phyloP scores from a whole-genome alignment of 2,113 vertebrate species.

The Myocastor coypus region DNA sequence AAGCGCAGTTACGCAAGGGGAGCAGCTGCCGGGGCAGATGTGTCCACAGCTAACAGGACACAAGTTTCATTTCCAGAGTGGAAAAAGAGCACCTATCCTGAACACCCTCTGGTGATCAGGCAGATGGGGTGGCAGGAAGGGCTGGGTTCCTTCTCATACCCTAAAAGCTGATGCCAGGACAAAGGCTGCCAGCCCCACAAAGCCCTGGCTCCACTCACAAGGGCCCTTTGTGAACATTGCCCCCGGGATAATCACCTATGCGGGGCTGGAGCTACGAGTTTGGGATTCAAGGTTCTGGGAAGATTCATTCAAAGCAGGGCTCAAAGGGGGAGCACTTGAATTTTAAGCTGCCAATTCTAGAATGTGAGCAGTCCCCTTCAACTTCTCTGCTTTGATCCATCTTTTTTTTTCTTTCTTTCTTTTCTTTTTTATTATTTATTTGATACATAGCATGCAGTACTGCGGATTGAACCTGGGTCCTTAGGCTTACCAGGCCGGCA shows the following conservation, averaged over 20 bases:
- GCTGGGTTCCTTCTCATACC: not conserved
- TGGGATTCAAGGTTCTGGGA: not conserved
- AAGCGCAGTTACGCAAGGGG: conserved; percentile 81
- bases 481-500: no score
- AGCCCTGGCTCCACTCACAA: not conserved
- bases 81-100: conserved; percentile 48
- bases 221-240: not conserved
- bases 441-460: no score
- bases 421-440: not conserved
- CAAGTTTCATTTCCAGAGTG: conserved; percentile 87
- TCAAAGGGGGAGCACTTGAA: not conserved
- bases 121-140: not conserved
- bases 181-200: not conserved
- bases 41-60: conserved; percentile 74
- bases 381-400: not conserved
- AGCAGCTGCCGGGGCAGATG: conserved; percentile 80
- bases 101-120: not conserved
- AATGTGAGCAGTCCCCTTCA: not conserved
- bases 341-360: not conserved
- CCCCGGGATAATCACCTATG: not conserved
- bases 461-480: no score
- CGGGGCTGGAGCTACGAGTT: not conserved
- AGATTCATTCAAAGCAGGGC: not conserved
- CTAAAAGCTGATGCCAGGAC: not conserved
- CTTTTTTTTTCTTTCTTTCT: not conserved